These are phyloP conservation scores for Ecdyonurus torrentis DNA, from an alignment of 2,888 invertebrate species.

Conservation along the genomic window DNA sequence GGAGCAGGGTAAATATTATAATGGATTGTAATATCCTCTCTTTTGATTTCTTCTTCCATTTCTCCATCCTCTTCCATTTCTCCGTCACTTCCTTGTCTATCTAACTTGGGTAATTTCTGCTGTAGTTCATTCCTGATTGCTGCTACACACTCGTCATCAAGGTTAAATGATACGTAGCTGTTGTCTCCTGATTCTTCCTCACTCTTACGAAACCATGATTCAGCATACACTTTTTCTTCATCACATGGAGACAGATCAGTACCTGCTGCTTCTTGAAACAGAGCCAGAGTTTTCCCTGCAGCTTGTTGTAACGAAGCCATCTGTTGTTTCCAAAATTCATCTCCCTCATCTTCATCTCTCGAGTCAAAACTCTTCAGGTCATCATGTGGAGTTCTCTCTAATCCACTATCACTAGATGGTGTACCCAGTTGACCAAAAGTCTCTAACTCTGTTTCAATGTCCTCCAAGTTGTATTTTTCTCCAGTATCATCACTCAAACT, in stretches of 20 bases:
- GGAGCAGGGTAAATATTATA: conserved; percentile 40
- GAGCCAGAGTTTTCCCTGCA: conserved; percentile 13
- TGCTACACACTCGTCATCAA: conserved; percentile 53
- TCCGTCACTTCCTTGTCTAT: conserved; percentile 25
- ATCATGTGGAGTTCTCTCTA: conserved; percentile 1
- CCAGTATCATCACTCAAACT: conserved; percentile 22
- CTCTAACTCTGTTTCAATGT: conserved; percentile 20
- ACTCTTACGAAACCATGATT: not conserved
- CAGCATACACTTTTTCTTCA: not conserved
- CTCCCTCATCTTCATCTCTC: conserved; percentile 18
- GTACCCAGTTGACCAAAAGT: not conserved
- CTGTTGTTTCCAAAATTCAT: conserved; percentile 15
- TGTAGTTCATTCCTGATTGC: conserved; percentile 52
- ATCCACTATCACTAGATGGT: not conserved
- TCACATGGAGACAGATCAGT: conserved; percentile 2
- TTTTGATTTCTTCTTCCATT: conserved; percentile 15
- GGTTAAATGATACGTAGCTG: conserved; percentile 36
- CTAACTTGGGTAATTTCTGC: conserved; percentile 43
- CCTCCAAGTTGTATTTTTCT: conserved; percentile 19
- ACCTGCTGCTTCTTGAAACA: conserved; percentile 13
- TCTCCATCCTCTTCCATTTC: conserved; percentile 23
- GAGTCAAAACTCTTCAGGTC: conserved; percentile 18
- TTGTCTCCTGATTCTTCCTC: conserved; percentile 24
- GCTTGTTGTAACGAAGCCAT: conserved; percentile 14
- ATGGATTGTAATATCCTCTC: conserved; percentile 16